phyloP scores from a whole-genome alignment of 2,797 vertebrate species.

The Manis crassicaudata region DNA sequence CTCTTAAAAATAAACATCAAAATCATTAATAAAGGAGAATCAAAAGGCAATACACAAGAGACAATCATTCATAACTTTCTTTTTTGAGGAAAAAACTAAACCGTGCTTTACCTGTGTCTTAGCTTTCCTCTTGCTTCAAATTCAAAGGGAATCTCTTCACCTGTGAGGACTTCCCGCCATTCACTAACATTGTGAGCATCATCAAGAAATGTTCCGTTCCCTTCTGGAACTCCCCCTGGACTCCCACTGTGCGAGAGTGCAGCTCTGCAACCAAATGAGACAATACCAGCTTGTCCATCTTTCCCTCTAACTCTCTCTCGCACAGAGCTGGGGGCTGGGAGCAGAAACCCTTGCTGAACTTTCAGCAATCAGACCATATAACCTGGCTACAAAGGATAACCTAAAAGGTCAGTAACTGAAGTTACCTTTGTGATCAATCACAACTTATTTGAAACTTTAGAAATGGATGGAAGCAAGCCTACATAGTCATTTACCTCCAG shows the following conservation, averaged over 20 bases:
- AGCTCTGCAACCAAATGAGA: slow-evolving; percentile 88
- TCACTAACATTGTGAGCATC: slow-evolving; percentile 95
- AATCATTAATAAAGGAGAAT: slow-evolving; percentile 9
- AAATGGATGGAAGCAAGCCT: not conserved
- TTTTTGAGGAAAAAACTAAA: slow-evolving; percentile 27
- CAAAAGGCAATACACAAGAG: not conserved
- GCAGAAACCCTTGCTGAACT: not conserved
- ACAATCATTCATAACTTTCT: not conserved
- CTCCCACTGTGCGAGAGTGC: slow-evolving; percentile 98
- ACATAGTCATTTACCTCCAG: not conserved
- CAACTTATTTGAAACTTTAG: not conserved
- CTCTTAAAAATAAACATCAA: slow-evolving; percentile 36
- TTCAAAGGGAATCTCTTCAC: slow-evolving; percentile 97
- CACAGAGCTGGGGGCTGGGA: not conserved
- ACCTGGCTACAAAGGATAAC: not conserved
- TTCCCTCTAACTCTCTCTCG: not conserved
- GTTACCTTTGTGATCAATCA: not conserved
- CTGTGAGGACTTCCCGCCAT: slow-evolving; percentile 95
- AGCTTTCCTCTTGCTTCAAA: slow-evolving; percentile 97
- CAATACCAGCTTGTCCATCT: not conserved
- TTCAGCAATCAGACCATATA: fast-evolving
- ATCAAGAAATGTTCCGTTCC: slow-evolving; percentile 89
- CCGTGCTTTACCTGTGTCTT: slow-evolving; percentile 86
- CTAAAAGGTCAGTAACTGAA: not conserved
- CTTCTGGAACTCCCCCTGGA: slow-evolving; percentile 92